Evolutionary conservation across 1,140 invertebrate species (phyloP).

Genomic region (Bombyx mori): DNA sequence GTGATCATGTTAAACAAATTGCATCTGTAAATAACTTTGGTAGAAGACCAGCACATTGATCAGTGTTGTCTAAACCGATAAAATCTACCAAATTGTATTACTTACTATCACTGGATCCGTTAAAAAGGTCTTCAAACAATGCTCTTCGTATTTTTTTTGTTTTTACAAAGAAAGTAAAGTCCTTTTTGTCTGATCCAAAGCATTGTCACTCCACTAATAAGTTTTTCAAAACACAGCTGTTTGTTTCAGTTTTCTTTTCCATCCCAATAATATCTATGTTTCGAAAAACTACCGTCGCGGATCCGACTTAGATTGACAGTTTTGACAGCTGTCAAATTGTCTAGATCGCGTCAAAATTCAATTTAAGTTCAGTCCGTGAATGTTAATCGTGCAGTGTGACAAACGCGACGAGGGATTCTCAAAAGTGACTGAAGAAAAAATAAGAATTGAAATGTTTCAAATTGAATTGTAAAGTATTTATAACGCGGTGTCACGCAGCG

Average conservation of each 20-base stretch:
- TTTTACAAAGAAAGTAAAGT: slow-evolving; percentile 4
- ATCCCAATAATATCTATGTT: slow-evolving; percentile 1
- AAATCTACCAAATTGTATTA: slow-evolving; percentile 41
- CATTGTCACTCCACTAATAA: slow-evolving; percentile 14
- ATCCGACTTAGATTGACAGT: background rate
- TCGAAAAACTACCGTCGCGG: too few relatives aligned
- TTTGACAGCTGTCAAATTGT: too few relatives aligned
- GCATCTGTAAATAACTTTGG: slow-evolving; percentile 65
- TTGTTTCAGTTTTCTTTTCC: slow-evolving; percentile 1
- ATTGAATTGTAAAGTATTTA: background rate
- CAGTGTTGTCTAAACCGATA: slow-evolving; percentile 24
- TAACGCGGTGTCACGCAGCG: background rate
- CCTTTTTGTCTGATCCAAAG: slow-evolving; percentile 9
- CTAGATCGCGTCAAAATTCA: too few relatives aligned
- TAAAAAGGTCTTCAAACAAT: background rate
- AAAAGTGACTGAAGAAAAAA: background rate
- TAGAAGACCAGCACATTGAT: slow-evolving; percentile 46
- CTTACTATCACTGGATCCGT: slow-evolving; percentile 3
- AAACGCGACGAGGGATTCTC: background rate
- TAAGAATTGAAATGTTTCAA: background rate
- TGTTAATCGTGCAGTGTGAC: too few relatives aligned
- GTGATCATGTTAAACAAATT: slow-evolving; percentile 31
- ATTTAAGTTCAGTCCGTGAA: too few relatives aligned
- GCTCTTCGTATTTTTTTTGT: background rate
- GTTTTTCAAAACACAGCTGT: slow-evolving; percentile 17